Evolutionary conservation across 2,888 invertebrate species (phyloP).

Genomic region (Elmis aenea): DNA sequence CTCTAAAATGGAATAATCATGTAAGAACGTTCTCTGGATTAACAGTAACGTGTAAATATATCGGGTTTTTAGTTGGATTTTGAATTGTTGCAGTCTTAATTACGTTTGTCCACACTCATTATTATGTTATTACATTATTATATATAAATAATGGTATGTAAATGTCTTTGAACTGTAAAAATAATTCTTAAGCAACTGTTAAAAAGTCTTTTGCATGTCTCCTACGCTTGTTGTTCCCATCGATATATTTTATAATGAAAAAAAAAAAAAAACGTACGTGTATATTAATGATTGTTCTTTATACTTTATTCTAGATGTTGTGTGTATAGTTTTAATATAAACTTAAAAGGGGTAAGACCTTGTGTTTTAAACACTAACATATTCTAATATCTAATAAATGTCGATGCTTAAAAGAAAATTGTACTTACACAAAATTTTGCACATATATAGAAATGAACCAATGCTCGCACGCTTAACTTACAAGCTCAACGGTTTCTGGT

Average conservation of each 20-base stretch:
- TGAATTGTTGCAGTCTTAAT: slow-evolving; percentile 11
- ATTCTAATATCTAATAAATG: slow-evolving; percentile 17
- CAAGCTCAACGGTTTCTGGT: slow-evolving; percentile 30
- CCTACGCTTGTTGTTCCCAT: slow-evolving; percentile 43
- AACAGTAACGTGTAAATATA: slow-evolving; percentile 7
- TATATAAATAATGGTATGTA: slow-evolving; percentile 25
- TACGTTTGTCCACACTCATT: slow-evolving; percentile 15
- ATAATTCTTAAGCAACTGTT: slow-evolving; percentile 24
- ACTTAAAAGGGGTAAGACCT: slow-evolving; percentile 24
- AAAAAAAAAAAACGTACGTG: slow-evolving; percentile 31
- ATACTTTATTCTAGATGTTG: slow-evolving; percentile 47
- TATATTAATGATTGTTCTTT: slow-evolving; percentile 43
- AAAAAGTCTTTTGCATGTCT: slow-evolving; percentile 38
- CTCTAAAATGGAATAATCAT: no score
- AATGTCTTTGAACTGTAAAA: slow-evolving; percentile 36
- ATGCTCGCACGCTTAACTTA: slow-evolving; percentile 21
- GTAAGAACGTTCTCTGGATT: slow-evolving; percentile 7
- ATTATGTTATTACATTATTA: no score
- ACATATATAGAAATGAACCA: slow-evolving; percentile 20
- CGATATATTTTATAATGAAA: slow-evolving; percentile 40
- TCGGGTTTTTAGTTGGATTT: slow-evolving; percentile 14
- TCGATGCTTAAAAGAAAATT: slow-evolving; percentile 21
- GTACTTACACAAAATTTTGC: slow-evolving; percentile 23
- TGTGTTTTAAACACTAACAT: slow-evolving; percentile 20
- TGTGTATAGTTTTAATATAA: slow-evolving; percentile 42